Percentiles rank a stretch among this genome's conserved stretches.
Evolutionary conservation across 1,140 invertebrate genomes (phyloP).

Genomic region (Leptinotarsa texana): DNA sequence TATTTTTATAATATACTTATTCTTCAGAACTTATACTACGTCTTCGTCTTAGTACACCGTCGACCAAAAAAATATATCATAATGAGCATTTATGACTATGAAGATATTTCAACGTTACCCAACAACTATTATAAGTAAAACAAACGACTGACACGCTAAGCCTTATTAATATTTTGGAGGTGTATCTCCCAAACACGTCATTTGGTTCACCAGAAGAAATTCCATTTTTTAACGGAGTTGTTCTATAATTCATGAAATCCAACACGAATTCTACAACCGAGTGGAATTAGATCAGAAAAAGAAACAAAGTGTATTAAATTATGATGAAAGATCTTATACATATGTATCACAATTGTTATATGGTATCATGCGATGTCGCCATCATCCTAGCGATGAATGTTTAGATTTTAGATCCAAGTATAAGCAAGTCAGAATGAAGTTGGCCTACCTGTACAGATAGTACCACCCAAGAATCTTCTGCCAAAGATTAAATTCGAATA

Average conservation of each 20-base stretch:
- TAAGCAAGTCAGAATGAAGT: slow-evolving; percentile 15
- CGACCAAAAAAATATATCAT: too few relatives aligned
- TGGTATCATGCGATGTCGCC: slow-evolving; percentile 15
- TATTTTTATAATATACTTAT: too few relatives aligned
- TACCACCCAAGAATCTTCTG: neutral
- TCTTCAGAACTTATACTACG: too few relatives aligned
- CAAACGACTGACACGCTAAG: neutral
- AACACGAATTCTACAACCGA: slow-evolving; percentile 21
- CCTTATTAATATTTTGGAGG: slow-evolving; percentile 5
- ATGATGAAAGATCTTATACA: slow-evolving; percentile 25
- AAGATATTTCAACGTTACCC: too few relatives aligned
- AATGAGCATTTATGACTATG: too few relatives aligned
- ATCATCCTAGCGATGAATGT: neutral
- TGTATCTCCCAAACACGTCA: slow-evolving; percentile 21
- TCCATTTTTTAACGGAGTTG: slow-evolving; percentile 5
- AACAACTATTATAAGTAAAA: too few relatives aligned
- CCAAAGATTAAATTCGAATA: neutral
- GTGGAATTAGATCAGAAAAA: slow-evolving; percentile 26
- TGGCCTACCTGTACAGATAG: slow-evolving; percentile 7
- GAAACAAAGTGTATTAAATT: slow-evolving; percentile 20
- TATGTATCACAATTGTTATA: slow-evolving; percentile 26
- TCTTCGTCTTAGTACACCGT: too few relatives aligned
- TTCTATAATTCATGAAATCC: slow-evolving; percentile 25
- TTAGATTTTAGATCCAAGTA: neutral
- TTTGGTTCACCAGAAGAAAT: slow-evolving; percentile 14